These are phyloP conservation scores for Jacana jacana DNA, from an alignment of 2,113 vertebrate species.

Conservation along the genomic window DNA sequence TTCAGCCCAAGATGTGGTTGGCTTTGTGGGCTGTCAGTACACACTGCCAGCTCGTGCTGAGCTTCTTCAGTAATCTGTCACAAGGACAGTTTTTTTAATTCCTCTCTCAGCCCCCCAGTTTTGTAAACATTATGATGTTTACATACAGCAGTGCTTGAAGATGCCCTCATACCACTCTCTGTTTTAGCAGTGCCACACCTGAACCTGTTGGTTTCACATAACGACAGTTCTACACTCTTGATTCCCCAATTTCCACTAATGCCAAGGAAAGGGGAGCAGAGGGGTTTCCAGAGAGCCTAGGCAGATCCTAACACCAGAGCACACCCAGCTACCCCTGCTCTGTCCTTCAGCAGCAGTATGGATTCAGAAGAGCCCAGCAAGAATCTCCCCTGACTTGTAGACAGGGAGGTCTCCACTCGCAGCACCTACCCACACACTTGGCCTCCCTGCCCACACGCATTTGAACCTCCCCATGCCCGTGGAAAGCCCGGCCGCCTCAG, in stretches of 20 bases:
- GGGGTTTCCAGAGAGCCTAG: rapidly evolving
- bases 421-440: too few relatives aligned
- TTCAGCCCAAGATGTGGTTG: too few relatives aligned
- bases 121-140: neutral
- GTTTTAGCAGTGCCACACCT: neutral
- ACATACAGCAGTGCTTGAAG: neutral
- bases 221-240: too few relatives aligned
- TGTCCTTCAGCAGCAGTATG: rapidly evolving
- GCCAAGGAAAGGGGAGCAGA: rapidly evolving
- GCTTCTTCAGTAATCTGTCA: neutral
- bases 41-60: too few relatives aligned
- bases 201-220: rapidly evolving
- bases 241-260: neutral
- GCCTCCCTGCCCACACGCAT: too few relatives aligned
- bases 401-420: neutral
- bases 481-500: rapidly evolving
- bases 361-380: rapidly evolving
- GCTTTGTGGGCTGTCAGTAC: too few relatives aligned
- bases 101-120: neutral
- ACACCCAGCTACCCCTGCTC: neutral
- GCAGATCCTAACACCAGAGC: rapidly evolving
- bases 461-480: rapidly evolving
- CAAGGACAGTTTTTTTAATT: neutral
- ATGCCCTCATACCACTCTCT: neutral
- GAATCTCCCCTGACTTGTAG: rapidly evolving